Evolutionary conservation across 1,140 invertebrate species (phyloP), one percentile per base, ranked within the genome.

Genomic region (Stegodyphus dumicola): DNA sequence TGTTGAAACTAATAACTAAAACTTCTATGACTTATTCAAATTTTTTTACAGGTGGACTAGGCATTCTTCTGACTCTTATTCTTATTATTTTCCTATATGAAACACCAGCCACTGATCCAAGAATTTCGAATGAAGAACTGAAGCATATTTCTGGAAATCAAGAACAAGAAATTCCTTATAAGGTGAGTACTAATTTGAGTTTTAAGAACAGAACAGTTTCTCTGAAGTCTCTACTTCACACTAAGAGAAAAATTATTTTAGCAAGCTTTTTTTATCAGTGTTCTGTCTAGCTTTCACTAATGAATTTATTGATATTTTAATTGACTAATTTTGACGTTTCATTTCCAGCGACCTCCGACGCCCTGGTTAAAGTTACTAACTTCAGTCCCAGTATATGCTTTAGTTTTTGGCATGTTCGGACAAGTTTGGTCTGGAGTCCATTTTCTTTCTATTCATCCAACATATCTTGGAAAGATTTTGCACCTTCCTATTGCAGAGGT

Each of bases 371-470:
- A 92, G 49, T 93, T 99, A 86, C 90, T 98, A 7, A 94, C 93
- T 1, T 97, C 96, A 0, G 89, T 92, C 1, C 95, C 96, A 0
- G 96, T 99, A 5, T 98, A 96, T 95, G 96, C 97, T 5, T 96
- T 98, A 89, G 93, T 98, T 75, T 90, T 97, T 52, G 96, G 95
- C 0, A 97, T 99, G 90, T 95, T 94, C 60, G 94, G 95, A 81
- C 96, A 96, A 84, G 97, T 98, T 81, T 99, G 97, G 92, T 95
- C 96, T 1, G 98, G 97, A 91, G 98, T 98, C 91, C 98, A 95
- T 7, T 94, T 98, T 70, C 93, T 98, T 75, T 96, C 97, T 90
- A 95, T 97, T 89, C 92, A 99, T 81, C 97, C 97, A 7, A 97
- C 95, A 0, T 99, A 97, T 90, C 95, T 99, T 93, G 95, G 96